Conservation (phyloP, 2,113 vertebrate genomes). For the Marmota flaviventris region DNA sequence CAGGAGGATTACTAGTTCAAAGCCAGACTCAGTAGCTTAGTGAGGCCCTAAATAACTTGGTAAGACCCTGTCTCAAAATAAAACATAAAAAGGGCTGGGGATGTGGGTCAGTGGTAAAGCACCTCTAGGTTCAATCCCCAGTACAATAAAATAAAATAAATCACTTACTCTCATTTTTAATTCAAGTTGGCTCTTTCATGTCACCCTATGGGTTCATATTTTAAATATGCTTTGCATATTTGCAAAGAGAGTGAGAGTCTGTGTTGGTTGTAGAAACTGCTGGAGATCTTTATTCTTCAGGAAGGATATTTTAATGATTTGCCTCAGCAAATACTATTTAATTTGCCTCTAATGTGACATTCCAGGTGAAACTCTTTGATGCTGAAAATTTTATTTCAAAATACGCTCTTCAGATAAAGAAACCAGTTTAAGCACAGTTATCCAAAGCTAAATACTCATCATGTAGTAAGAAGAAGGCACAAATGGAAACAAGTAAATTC, state of each 20-base stretch:
- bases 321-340: constrained; percentile 12
- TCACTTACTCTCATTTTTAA: constrained; percentile 34
- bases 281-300: background rate
- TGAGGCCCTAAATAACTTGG: too few species aligned
- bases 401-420: constrained; percentile 15
- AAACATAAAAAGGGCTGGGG: too few species aligned
- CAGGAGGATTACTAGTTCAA: too few species aligned
- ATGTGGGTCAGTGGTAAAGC: too few species aligned
- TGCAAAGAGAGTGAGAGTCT: background rate
- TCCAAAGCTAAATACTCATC: background rate
- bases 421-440: background rate
- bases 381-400: constrained; percentile 45
- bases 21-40: too few species aligned
- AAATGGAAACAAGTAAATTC: constrained; percentile 33
- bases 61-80: too few species aligned
- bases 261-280: background rate
- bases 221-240: constrained; percentile 23
- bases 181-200: background rate
- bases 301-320: constrained; percentile 9
- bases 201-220: constrained; percentile 1
- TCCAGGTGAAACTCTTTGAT: constrained; percentile 2
- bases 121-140: too few species aligned
- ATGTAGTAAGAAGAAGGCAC: background rate
- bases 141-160: too few species aligned
- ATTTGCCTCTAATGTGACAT: constrained; percentile 51